Evolutionary conservation across 2,113 vertebrate genomes (phyloP), one percentile per base, ranked within the genome.

Genomic region (Sylvia atricapilla): DNA sequence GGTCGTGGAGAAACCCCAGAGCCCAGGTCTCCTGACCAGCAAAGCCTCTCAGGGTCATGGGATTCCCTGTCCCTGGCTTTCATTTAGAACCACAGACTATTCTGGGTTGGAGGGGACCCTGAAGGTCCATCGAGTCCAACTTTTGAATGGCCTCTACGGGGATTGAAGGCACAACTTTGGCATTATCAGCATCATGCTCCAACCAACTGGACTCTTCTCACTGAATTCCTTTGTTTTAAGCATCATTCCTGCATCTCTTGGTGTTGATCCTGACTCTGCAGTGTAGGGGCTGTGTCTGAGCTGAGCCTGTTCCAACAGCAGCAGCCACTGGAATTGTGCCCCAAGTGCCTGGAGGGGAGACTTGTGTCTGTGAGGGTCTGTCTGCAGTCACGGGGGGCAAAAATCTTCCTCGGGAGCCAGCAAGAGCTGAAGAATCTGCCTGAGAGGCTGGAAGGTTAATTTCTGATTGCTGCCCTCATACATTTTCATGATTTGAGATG

Each of bases 261-360:
- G 8, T 28, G 55, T 9, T 37, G 53, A 10, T 37, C 44, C 25
- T 59, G 63, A 18, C 46, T 23, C 37, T 50, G 50, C 13, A 35
- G 31, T 5, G 1, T 0, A 0, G 41, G 30, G 28, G 64, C 28
- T 39, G 47, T 69, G 56, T 30, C 47, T 0, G 1, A 77, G 84
- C 39, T 13, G 43, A 35, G 30, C 49, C 66, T 47, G n/a, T 15
- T 35, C 56, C 4, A 3, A 18, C 55, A 46, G 12, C 13, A 55
- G 60, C 84, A 69, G 56, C 17, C 46, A 2, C n/a, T 72, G 75
- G 30, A 16, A 10, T 2, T 31, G 7, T 63, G 39, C n/a, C 74
- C 52, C 0, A 0, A 58, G 70, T 20, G 70, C 52, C 63, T 44
- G 73, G 16, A n/a, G 39, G 11, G 18, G 41, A 27, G 11, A 4